Percentiles rank a stretch among this genome's conserved stretches.
These are phyloP conservation scores for Epistrophella euchroma DNA, from an alignment of 2,888 invertebrate genomes.

Conservation along the genomic window DNA sequence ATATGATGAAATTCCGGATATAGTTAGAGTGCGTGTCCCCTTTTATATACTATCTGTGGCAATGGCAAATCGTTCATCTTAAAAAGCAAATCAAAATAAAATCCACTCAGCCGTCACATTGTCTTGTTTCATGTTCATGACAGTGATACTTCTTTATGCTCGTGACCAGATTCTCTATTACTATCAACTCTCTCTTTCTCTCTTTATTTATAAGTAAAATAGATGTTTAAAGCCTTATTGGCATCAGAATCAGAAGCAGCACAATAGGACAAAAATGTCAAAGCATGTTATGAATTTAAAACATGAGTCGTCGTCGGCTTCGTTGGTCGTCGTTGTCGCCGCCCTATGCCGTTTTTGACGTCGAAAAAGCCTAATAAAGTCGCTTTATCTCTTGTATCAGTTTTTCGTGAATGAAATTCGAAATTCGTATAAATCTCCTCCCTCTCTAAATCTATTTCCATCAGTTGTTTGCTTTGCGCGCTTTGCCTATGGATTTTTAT, in stretches of 20 bases:
- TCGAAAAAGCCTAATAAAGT: conserved; percentile 55
- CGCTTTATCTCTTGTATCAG: conserved; percentile 58
- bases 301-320: neutral
- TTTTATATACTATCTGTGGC: neutral
- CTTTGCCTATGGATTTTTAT: conserved; percentile 10
- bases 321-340: no score
- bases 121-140: conserved; percentile 33
- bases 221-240: conserved; percentile 5
- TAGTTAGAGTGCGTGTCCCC: neutral
- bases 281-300: conserved; percentile 64
- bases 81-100: conserved; percentile 63
- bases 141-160: conserved; percentile 43
- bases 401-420: conserved; percentile 67
- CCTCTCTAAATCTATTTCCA: neutral
- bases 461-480: conserved; percentile 2
- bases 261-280: conserved; percentile 48
- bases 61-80: conserved; percentile 34
- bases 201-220: conserved; percentile 8
- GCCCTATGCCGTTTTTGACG: conserved; percentile 20
- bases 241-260: neutral
- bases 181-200: conserved; percentile 16
- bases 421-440: conserved; percentile 17
- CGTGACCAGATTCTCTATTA: conserved; percentile 44
- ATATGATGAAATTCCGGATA: neutral
- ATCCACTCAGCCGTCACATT: conserved; percentile 56